Evolutionary conservation across 1,140 invertebrate species (phyloP), one percentile per base, ranked within the genome.

Genomic region (Drosophila azteca): DNA sequence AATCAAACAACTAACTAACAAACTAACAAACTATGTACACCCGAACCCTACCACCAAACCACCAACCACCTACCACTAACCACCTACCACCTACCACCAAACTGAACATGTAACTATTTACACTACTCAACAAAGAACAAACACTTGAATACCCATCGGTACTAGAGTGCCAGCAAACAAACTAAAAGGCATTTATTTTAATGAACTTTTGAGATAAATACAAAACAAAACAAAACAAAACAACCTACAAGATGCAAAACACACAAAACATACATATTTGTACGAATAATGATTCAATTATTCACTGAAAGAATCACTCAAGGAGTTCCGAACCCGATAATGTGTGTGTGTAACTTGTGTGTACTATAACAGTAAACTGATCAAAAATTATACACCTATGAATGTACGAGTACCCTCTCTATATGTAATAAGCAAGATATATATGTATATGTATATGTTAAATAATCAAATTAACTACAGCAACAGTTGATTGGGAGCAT

Each of bases 111-210:
- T 44, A 70, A 88, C 82, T 87, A 88, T 88, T 88, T 83, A 88
- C 71, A 75, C 65, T 45, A 77, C 73, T 68, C 75, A 68, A 76
- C 54, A 64, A 79, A 48, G 60, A 59, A 77, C 58, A 81, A 68
- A 74, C 65, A 84, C 57, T 64, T 72, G 49, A 65, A 64, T 70
- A 77, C 61, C 66, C 68, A 55, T 53, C 60, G 69, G 54, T 59
- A 70, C 55, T 67, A 65, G 65, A 63, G 58, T 77, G 62, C 74
- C 55, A 48, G 81, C 61, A 71, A 83, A 88, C 83, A 87, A 87
- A 87, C 77, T 69, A 87, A 75, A 87, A 83, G 79, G 83, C 83
- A 87, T 87, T 87, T 87, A 87, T 87, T 87, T 87, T 88, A 82
- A 83, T 89, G 71, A 87, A 75, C 67, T 88, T 87, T 87, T 88